phyloP scores from a whole-genome alignment of 2,113 vertebrate species.

The Galbula dea region DNA sequence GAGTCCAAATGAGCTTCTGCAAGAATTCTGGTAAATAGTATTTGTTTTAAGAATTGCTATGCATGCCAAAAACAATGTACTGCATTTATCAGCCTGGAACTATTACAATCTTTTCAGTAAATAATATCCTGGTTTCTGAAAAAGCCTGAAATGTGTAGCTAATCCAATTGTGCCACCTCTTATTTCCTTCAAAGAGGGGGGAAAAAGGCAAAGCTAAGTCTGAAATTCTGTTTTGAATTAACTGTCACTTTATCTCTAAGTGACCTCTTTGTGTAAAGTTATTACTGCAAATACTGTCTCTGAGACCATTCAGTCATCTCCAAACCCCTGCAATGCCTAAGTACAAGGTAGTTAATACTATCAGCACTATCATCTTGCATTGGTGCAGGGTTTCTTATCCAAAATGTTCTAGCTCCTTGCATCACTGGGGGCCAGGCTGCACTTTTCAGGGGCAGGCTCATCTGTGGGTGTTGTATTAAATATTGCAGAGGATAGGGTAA shows the following conservation, averaged over 20 bases:
- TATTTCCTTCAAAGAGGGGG: constrained; percentile 16
- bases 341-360: constrained; percentile 12
- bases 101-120: constrained; percentile 43
- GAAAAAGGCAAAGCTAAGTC: background rate
- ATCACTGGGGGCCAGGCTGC: background rate
- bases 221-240: constrained; percentile 56
- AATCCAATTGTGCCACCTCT: constrained; percentile 49
- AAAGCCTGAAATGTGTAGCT: constrained; percentile 14
- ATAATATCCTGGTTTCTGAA: constrained; percentile 27
- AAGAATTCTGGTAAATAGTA: constrained; percentile 26
- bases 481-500: background rate
- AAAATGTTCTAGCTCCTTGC: background rate
- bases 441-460: background rate
- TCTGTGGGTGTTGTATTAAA: background rate
- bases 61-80: constrained; percentile 13
- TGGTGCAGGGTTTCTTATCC: background rate
- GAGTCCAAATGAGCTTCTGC: background rate
- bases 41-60: background rate
- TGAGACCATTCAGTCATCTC: constrained; percentile 8
- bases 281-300: constrained; percentile 16
- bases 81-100: constrained; percentile 33
- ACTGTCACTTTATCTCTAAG: constrained; percentile 56
- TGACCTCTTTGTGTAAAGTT: constrained; percentile 46
- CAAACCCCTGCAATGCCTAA: background rate
- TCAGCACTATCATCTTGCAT: constrained; percentile 10